Percentiles rank a stretch among this genome's conserved stretches.
These are phyloP conservation scores for Stichodactyla helianthus DNA, from an alignment of 64 coral and sea anemone genomes.

Conservation along the genomic window DNA sequence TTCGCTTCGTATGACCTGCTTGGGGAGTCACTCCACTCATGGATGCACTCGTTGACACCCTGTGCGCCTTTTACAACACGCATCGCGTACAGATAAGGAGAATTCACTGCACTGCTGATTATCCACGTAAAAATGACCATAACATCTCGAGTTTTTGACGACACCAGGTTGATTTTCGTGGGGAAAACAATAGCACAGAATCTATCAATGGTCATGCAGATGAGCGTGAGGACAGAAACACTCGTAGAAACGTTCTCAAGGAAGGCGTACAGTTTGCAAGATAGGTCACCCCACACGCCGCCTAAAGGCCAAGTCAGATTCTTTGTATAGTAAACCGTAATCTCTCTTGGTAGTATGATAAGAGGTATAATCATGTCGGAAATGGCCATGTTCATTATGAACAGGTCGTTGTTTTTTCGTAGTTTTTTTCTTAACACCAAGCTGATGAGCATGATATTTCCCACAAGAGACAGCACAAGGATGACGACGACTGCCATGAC, in stretches of 20 bases:
- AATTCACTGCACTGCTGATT: not conserved
- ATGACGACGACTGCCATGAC: not conserved
- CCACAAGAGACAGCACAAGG: not conserved
- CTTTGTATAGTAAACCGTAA: not conserved
- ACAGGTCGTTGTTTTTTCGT: not conserved
- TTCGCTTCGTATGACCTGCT: not conserved
- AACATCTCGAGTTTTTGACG: not conserved
- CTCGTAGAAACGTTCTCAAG: not conserved
- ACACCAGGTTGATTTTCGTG: not conserved
- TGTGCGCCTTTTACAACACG: not conserved
- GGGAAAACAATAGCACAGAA: constrained; percentile 7
- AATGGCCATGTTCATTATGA: constrained; percentile 15
- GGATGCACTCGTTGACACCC: not conserved
- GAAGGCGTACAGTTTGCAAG: not conserved
- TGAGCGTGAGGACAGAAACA: not conserved
- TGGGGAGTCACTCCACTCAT: not conserved
- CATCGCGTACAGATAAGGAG: not conserved
- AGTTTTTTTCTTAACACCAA: not conserved
- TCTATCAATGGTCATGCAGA: not conserved
- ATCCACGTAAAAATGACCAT: not conserved
- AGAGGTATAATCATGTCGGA: constrained; percentile 1
- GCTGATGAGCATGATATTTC: not conserved
- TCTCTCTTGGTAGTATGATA: not conserved
- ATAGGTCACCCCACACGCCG: not conserved
- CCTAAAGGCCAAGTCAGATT: not conserved